Evolutionary conservation across 2,797 vertebrate genomes (phyloP), one percentile per base, ranked within the genome.

Genomic region (Schizopygopsis malacanthus): DNA sequence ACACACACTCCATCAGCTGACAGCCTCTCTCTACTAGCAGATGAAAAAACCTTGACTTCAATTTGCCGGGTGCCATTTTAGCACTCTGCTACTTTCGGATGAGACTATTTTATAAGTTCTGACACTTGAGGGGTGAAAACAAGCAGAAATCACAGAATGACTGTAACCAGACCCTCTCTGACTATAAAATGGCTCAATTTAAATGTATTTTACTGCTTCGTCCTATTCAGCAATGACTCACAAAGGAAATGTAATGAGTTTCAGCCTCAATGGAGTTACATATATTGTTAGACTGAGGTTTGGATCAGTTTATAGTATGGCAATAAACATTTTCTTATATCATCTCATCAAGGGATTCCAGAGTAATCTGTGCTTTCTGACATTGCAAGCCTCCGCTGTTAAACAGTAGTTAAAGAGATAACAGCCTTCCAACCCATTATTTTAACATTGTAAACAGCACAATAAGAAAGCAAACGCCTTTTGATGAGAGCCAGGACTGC

Each of bases 1-100:
- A 63, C 75, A 84, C 45, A 76, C 88, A 56, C 89, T 84, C 84
- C 90, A 88, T 89, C 89, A 79, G 84, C 91, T 90, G 91, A 93
- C 92, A 89, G 87, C 65, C 82, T 89, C 84, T 86, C 70, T 88
- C 63, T 78, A 89, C 87, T 84, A 90, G 89, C 91, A 92, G 90
- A 91, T 87, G 86, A 88, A 85, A 85, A 91, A 90, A 89, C 87
- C 83, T 90, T 88, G 91, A 93, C 93, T 94, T 94, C 90, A 93
- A 93, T 94, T 94, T 93, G 90, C 89, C 92, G 89, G 92, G 90
- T 92, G 93, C 88, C 89, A 89, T 94, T 95, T 94, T 92, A 93
- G 92, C 92, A 89, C 90, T 91, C 90, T 86, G 88, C 91, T 91
- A 90, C 90, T 91, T 92, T 92, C 91, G 89, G 89, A 91, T 90